A percentile compares a stretch with the other conserved stretches of the same genome.
Evolutionary conservation across 92 coral and sea anemone genomes (phyloP).

Genomic region (Actinostola sp.): DNA sequence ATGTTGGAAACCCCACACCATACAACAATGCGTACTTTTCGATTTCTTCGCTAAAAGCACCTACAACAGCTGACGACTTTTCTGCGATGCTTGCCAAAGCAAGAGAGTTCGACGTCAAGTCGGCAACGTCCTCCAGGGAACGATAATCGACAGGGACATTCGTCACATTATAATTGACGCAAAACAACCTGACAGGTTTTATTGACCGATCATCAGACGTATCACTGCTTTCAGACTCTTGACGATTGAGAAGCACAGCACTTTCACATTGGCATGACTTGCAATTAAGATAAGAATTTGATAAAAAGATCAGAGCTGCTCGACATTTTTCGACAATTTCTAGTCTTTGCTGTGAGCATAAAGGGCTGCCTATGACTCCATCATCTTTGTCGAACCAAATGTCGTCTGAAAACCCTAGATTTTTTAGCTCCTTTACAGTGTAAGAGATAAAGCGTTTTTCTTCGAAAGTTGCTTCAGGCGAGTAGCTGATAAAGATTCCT

Average conservation of each 20-base stretch:
- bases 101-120: slow-evolving; percentile 48
- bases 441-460: slow-evolving; percentile 84
- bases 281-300: slow-evolving; percentile 68
- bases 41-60: slow-evolving; percentile 75
- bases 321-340: slow-evolving; percentile 94
- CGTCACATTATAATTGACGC: slow-evolving; percentile 63
- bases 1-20: slow-evolving; percentile 73
- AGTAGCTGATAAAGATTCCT: slow-evolving; percentile 89
- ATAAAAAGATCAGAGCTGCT: slow-evolving; percentile 80
- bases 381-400: slow-evolving; percentile 98
- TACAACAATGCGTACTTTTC: slow-evolving; percentile 81
- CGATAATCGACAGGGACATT: slow-evolving; percentile 59
- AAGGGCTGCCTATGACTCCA: slow-evolving; percentile 49
- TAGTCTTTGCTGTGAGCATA: slow-evolving; percentile 76
- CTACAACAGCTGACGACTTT: slow-evolving; percentile 84
- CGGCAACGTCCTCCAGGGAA: slow-evolving; percentile 55
- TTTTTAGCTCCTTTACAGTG: slow-evolving; percentile 80
- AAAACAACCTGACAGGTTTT: slow-evolving; percentile 76
- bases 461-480: slow-evolving; percentile 75
- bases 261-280: slow-evolving; percentile 73
- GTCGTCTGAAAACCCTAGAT: slow-evolving; percentile 89
- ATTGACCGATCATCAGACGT: slow-evolving; percentile 39
- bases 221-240: slow-evolving; percentile 34
- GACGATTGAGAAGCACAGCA: slow-evolving; percentile 65
- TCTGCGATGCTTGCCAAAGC: slow-evolving; percentile 78